Base-by-base conservation (phyloP, 2,797 vertebrate genomes). In the Nothura maculosa region DNA sequence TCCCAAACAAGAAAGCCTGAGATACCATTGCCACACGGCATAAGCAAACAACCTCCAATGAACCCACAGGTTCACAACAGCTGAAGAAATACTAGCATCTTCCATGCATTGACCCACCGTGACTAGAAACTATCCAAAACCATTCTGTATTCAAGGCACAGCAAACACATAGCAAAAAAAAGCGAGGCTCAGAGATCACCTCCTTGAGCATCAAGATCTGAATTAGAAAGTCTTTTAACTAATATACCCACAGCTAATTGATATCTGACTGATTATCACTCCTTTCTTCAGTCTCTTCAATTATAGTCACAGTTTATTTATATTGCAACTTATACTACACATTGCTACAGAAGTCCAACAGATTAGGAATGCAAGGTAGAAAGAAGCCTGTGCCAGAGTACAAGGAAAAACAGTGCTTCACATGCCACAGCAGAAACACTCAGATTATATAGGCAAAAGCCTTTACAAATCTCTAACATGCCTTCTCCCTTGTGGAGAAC, bases 231-330 rank as follows among this genome's bases (percentile, higher is more conserved):
- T 89, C 77, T 85, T 58, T 3, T 67, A 76, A 73, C 60, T 79
- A 85, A 78, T 73, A 79, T 34, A 74, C 18, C 15, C 30, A 28
- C 28, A 30, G 67, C n/a, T 72, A 82, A 74, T 84, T 86, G 79
- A 20, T 27, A 88, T 61, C 74, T 88, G 86, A 90, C 75, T 84
- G 81, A 90, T 81, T 88, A 79, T 34, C 54, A 69, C 55, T 62
- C 84, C 30, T 84, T n/a, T 66, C 66, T 90, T 92, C 63, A 76
- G 77, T 27, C 57, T 84, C 63, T 50, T 45, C 52, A 40, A 64
- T 55, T 43, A 75, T 22, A 68, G 47, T 66, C 63, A 45, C 4
- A 66, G 45, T n/a, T 52, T 17, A 52, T 48, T 22, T 50, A 61
- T n/a, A 85, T 22, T 69, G 28, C 52, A 72, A 69, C 38, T 66